Evolutionary conservation across 2,113 vertebrate species (phyloP).

Genomic region (Miniopterus natalensis): DNA sequence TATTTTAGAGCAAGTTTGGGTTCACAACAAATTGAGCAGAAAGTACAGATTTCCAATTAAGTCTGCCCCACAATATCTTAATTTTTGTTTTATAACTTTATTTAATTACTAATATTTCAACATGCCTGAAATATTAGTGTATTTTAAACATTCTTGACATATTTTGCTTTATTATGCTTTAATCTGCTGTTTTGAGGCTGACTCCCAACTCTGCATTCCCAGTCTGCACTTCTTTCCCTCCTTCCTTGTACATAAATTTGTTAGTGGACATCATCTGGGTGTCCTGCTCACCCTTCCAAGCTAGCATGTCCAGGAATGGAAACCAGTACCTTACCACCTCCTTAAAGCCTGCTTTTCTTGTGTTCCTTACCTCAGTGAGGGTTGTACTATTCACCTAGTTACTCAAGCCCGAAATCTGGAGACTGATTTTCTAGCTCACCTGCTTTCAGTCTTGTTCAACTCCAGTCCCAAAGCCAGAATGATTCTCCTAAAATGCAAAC

Average conservation of each 20-base stretch:
- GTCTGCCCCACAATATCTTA: neutral
- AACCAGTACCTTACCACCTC: neutral
- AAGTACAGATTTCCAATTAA: neutral
- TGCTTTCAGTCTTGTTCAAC: neutral
- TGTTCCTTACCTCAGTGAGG: neutral
- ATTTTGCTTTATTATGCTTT: constrained; percentile 40
- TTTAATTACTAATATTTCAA: neutral
- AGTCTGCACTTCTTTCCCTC: neutral
- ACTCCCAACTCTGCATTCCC: neutral
- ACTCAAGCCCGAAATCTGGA: constrained; percentile 4
- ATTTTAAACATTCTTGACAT: constrained; percentile 20
- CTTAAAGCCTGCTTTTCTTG: neutral
- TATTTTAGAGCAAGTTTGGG: neutral
- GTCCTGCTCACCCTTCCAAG: neutral
- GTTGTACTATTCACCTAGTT: neutral
- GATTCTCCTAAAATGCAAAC: neutral
- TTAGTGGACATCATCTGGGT: neutral
- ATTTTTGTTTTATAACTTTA: constrained; percentile 25
- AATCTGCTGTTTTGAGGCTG: neutral
- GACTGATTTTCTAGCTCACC: neutral
- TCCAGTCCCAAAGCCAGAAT: neutral
- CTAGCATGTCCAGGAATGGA: neutral
- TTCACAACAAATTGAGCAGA: neutral
- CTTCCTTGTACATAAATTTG: neutral
- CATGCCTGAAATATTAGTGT: neutral